phyloP scores from a whole-genome alignment of 2,113 vertebrate genomes.

The Philantomba maxwellii region DNA sequence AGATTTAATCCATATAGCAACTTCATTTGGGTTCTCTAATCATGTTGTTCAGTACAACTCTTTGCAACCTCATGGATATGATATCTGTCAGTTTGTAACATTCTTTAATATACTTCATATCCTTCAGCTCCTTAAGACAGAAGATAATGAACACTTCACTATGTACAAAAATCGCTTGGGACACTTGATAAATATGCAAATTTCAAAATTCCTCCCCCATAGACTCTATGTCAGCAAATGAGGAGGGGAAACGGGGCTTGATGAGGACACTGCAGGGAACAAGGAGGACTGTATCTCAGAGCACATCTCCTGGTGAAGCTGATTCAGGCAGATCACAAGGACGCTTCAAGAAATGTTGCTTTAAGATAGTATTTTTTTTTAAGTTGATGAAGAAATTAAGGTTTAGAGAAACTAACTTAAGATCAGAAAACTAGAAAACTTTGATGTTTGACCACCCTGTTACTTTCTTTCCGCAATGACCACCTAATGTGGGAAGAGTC shows the following conservation, averaged over 20 bases:
- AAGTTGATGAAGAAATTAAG: background rate
- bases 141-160: background rate
- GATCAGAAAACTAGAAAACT: background rate
- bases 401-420: background rate
- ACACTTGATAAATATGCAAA: background rate
- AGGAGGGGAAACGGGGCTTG: background rate
- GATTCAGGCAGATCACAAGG: background rate
- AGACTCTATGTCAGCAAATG: background rate
- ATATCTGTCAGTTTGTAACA: background rate
- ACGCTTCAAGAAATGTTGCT: background rate
- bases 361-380: background rate
- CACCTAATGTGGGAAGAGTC: background rate
- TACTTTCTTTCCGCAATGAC: background rate
- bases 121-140: background rate
- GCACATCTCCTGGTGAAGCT: background rate
- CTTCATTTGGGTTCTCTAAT: background rate
- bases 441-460: background rate
- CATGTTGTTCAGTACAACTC: background rate
- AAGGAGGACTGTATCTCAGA: background rate
- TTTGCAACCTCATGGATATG: background rate
- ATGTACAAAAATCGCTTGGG: background rate
- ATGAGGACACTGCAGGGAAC: fast-evolving
- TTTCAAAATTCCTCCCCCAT: background rate
- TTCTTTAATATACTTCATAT: background rate
- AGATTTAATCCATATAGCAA: background rate